Evolutionary conservation across 2,888 invertebrate species (phyloP).

Genomic region (Acanthopleura granulata): DNA sequence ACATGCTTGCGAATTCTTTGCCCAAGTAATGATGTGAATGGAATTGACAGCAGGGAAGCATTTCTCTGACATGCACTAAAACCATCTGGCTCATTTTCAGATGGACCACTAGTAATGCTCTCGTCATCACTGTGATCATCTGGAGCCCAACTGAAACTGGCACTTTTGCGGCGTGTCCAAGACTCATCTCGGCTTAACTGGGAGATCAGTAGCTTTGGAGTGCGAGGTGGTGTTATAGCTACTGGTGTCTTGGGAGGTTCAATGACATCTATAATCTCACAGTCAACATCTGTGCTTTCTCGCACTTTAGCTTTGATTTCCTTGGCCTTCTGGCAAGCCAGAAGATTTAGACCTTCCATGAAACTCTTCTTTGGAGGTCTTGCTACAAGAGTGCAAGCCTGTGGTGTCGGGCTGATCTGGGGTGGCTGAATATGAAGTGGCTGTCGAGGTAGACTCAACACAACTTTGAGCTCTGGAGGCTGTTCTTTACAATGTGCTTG

Average conservation of each 20-base stretch:
- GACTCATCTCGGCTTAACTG: slow-evolving; percentile 53
- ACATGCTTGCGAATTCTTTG: slow-evolving; percentile 56
- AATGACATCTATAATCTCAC: slow-evolving; percentile 44
- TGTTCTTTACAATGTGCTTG: slow-evolving; percentile 46
- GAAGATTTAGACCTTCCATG: slow-evolving; percentile 38
- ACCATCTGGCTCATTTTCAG: slow-evolving; percentile 34
- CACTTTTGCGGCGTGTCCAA: slow-evolving; percentile 25
- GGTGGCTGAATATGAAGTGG: background rate
- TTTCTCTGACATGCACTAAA: slow-evolving; percentile 23
- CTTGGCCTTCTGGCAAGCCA: slow-evolving; percentile 48
- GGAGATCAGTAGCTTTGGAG: slow-evolving; percentile 62
- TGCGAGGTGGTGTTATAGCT: slow-evolving; percentile 49
- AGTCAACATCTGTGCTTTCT: slow-evolving; percentile 50
- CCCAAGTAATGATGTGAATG: slow-evolving; percentile 55
- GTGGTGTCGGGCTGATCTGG: slow-evolving; percentile 4
- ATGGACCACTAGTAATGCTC: slow-evolving; percentile 37
- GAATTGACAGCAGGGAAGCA: slow-evolving; percentile 52
- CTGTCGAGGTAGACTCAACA: background rate
- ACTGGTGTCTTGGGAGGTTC: slow-evolving; percentile 42
- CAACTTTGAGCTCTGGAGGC: slow-evolving; percentile 40
- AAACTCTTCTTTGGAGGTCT: slow-evolving; percentile 30
- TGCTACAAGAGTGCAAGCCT: background rate
- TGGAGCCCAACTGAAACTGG: slow-evolving; percentile 26
- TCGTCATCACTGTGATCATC: slow-evolving; percentile 34
- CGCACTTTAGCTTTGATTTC: slow-evolving; percentile 40